These are phyloP conservation scores for Tolypeutes matacus DNA, from an alignment of 2,797 vertebrate species.

Conservation along the genomic window DNA sequence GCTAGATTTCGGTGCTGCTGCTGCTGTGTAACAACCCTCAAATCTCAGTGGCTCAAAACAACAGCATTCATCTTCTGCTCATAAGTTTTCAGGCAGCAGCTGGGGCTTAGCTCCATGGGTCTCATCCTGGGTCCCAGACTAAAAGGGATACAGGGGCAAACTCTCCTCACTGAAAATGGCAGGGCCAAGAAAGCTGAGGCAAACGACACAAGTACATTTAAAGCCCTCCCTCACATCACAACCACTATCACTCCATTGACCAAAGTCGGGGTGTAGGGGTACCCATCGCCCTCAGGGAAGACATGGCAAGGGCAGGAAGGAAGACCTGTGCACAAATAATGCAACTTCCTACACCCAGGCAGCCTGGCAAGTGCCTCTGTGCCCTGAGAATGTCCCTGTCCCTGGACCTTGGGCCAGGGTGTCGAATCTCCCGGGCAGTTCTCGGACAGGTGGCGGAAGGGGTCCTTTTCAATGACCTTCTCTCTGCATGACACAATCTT, in stretches of 20 bases:
- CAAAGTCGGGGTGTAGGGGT: not conserved
- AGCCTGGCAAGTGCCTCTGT: not conserved
- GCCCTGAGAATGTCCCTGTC: rapidly evolving
- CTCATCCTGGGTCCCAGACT: not conserved
- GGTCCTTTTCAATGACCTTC: constrained; percentile 1
- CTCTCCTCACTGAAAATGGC: not conserved
- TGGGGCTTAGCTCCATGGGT: not conserved
- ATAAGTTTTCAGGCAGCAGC: not conserved
- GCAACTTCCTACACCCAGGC: not conserved
- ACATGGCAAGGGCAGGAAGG: not conserved
- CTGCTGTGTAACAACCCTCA: not conserved
- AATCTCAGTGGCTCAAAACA: not conserved
- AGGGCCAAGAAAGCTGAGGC: not conserved
- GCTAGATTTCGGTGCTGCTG: not conserved
- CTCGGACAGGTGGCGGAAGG: not conserved
- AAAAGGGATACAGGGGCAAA: not conserved
- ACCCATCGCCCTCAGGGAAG: not conserved
- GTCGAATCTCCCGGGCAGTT: not conserved
- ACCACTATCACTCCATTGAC: not conserved
- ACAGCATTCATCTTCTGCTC: not conserved
- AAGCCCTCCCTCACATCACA: rapidly evolving
- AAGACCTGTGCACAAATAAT: too few species aligned
- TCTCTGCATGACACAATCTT: not conserved
- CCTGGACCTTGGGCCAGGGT: not conserved
- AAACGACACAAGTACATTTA: too few species aligned